Evolutionary conservation across 2,888 invertebrate species (phyloP).

Genomic region (Agrotis clavis): DNA sequence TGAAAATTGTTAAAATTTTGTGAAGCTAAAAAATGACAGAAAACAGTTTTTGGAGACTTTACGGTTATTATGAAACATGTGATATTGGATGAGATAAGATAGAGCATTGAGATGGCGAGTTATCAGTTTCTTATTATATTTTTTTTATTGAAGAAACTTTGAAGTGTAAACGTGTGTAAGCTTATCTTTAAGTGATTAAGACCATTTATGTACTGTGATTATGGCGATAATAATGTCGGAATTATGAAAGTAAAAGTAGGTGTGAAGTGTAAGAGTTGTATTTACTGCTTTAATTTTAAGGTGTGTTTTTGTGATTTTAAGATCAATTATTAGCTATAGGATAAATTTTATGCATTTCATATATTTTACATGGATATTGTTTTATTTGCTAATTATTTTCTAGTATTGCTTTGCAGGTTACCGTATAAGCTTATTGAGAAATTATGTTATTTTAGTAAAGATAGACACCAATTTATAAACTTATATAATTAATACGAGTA

Average conservation of each 20-base stretch:
- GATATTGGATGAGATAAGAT: conserved; percentile 15
- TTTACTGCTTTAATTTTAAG: background rate
- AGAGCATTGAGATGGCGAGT: conserved; percentile 4
- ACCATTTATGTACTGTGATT: conserved; percentile 3
- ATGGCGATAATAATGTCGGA: background rate
- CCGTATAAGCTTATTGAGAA: too few species aligned
- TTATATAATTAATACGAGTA: too few species aligned
- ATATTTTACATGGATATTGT: background rate
- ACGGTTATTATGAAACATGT: background rate
- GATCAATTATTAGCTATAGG: background rate
- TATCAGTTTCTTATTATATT: background rate
- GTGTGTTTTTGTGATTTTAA: background rate
- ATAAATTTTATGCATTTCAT: background rate
- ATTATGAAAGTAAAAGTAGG: background rate
- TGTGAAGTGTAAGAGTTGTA: background rate
- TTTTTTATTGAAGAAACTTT: conserved; percentile 2
- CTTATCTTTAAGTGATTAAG: background rate
- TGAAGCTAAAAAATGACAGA: background rate
- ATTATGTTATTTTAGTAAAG: too few species aligned
- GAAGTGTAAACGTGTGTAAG: background rate
- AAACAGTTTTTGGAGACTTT: background rate
- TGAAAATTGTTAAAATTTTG: too few species aligned
- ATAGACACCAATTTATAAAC: background rate
- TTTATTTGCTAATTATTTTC: background rate
- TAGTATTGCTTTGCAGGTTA: too few species aligned